Percentiles rank a stretch among this genome's conserved stretches.
phyloP scores from a whole-genome alignment of 2,797 vertebrate genomes.

The Squalus acanthias region DNA sequence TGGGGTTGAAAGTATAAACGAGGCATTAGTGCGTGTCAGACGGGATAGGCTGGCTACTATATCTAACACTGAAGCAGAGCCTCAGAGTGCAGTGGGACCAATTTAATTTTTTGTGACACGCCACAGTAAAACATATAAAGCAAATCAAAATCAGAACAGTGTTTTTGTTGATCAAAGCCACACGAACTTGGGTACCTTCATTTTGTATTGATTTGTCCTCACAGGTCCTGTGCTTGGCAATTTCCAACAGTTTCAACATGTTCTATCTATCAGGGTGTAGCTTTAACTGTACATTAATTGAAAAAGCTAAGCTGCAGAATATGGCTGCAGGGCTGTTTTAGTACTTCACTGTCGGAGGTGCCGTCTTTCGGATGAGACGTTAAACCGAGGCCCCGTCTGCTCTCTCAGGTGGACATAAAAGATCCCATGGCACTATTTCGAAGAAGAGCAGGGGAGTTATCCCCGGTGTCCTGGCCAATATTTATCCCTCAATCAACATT shows the following conservation, averaged over 20 bases:
- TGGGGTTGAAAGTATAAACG: not conserved
- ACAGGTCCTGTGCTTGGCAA: not conserved
- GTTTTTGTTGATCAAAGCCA: not conserved
- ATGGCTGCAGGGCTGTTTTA: too few species aligned
- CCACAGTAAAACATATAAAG: not conserved
- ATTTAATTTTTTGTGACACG: slow-evolving; percentile 3
- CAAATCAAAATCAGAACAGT: not conserved
- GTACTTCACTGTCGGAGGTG: too few species aligned
- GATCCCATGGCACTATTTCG: too few species aligned
- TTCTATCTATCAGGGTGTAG: not conserved
- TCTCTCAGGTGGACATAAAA: too few species aligned
- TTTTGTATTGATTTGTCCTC: not conserved
- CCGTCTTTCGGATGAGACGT: too few species aligned
- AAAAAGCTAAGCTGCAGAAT: not conserved
- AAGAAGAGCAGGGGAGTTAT: too few species aligned
- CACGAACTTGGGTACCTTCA: not conserved
- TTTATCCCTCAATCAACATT: too few species aligned
- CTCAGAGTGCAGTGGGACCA: not conserved
- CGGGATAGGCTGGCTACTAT: not conserved
- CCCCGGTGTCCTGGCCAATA: too few species aligned
- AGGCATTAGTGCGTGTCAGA: slow-evolving; percentile 18
- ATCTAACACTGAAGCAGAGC: not conserved
- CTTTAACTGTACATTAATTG: not conserved
- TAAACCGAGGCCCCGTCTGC: too few species aligned
- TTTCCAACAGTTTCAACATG: slow-evolving; percentile 20